Conservation (phyloP, 2,797 vertebrate species). For the Xiphophorus birchmanni region DNA sequence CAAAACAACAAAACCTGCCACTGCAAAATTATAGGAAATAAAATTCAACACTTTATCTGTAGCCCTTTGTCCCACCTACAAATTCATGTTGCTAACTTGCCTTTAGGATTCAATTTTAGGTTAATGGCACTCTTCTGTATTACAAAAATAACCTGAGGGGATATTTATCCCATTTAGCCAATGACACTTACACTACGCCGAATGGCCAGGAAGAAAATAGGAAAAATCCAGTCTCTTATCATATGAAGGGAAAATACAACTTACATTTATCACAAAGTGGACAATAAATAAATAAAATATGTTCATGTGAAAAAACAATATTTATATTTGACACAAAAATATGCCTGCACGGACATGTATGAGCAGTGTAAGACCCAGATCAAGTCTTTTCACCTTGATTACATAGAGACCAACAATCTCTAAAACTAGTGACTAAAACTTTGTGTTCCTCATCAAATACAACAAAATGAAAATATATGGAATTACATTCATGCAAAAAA, state of each 20-base stretch:
- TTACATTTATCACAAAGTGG: background rate
- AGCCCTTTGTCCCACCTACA: constrained; percentile 75
- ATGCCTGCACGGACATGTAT: background rate
- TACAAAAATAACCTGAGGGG: constrained; percentile 60
- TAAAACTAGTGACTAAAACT: background rate
- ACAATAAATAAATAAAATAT: background rate
- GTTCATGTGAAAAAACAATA: background rate
- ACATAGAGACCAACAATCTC: background rate
- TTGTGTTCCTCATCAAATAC: background rate
- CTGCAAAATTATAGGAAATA: constrained; percentile 54
- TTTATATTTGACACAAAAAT: background rate
- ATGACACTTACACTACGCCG: constrained; percentile 15
- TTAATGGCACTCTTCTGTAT: constrained; percentile 78
- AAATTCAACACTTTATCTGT: constrained; percentile 59
- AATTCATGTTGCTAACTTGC: constrained; percentile 78
- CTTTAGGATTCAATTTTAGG: constrained; percentile 84
- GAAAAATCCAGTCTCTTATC: background rate
- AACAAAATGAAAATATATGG: background rate
- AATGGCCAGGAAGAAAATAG: background rate
- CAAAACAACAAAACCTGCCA: background rate
- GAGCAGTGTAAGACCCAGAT: background rate
- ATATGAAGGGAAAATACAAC: background rate
- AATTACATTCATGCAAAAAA: background rate
- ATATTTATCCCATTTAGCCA: constrained; percentile 49
- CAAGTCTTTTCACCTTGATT: background rate